phyloP scores from a whole-genome alignment of 2,888 invertebrate species.

The Himalopsyche japonica region DNA sequence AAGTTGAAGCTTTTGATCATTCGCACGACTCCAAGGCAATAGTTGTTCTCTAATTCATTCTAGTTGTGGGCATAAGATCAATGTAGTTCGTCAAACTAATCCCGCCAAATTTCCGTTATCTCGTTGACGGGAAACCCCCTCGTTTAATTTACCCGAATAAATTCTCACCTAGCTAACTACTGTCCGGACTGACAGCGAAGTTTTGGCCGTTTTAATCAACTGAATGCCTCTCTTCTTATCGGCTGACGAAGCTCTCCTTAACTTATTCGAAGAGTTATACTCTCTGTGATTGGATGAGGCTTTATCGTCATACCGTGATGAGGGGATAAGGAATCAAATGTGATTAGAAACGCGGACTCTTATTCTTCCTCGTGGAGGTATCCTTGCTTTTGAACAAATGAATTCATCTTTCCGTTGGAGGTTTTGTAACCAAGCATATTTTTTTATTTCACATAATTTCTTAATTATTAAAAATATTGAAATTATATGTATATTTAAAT shows the following conservation, averaged over 20 bases:
- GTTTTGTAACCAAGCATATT: too few relatives aligned
- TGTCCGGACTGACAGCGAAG: background rate
- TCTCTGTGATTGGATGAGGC: background rate
- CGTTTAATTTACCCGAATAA: background rate
- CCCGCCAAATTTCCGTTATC: slow-evolving; percentile 22
- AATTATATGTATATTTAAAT: too few relatives aligned
- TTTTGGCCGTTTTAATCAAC: slow-evolving; percentile 28
- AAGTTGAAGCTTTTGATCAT: too few relatives aligned
- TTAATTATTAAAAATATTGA: too few relatives aligned
- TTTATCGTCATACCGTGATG: background rate
- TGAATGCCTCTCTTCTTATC: background rate
- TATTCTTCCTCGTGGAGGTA: too few relatives aligned
- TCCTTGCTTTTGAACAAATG: too few relatives aligned
- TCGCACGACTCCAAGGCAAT: too few relatives aligned
- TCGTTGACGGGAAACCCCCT: background rate
- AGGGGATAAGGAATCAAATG: background rate
- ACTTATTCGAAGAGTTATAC: background rate
- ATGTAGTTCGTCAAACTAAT: slow-evolving; percentile 23
- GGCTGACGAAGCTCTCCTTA: background rate
- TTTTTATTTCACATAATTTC: too few relatives aligned
- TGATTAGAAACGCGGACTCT: background rate
- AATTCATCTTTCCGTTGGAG: too few relatives aligned
- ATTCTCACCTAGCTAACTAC: background rate
- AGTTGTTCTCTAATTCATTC: background rate
- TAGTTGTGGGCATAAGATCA: background rate